These are phyloP conservation scores for Myodes glareolus DNA, from an alignment of 2,113 vertebrate genomes.

Conservation along the genomic window DNA sequence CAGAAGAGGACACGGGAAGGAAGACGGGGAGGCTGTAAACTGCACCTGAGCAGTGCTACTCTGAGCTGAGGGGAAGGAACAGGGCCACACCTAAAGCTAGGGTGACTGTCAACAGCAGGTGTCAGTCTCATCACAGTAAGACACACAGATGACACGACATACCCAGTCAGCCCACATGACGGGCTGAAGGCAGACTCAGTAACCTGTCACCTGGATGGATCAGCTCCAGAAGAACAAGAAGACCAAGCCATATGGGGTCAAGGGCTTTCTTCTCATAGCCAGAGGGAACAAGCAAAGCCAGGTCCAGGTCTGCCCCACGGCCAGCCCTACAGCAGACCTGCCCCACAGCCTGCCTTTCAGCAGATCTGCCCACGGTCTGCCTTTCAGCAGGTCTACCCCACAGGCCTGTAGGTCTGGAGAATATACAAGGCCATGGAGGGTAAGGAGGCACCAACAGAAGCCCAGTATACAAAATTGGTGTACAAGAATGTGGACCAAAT, in stretches of 20 bases:
- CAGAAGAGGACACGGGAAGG: neutral
- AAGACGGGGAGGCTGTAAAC: accelerated
- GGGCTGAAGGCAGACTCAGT: neutral
- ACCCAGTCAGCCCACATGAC: accelerated
- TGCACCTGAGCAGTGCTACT: accelerated
- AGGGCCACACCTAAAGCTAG: neutral
- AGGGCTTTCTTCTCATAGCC: neutral
- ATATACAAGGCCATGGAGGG: neutral
- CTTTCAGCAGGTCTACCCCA: no score
- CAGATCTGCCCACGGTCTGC: no score
- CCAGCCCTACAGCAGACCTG: neutral
- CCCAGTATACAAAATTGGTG: neutral
- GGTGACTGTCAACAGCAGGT: neutral
- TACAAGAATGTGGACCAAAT: no score
- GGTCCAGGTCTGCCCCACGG: neutral
- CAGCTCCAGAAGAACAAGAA: neutral
- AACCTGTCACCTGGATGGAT: neutral
- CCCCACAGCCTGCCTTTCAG: neutral
- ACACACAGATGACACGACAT: accelerated
- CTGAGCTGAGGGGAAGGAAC: accelerated
- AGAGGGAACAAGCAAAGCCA: neutral
- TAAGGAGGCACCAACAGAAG: neutral
- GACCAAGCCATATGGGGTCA: accelerated
- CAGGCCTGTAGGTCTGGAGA: neutral
- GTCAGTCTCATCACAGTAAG: neutral